These are phyloP conservation scores for Matsumyia berberina DNA, from an alignment of 2,888 invertebrate species.

Conservation along the genomic window DNA sequence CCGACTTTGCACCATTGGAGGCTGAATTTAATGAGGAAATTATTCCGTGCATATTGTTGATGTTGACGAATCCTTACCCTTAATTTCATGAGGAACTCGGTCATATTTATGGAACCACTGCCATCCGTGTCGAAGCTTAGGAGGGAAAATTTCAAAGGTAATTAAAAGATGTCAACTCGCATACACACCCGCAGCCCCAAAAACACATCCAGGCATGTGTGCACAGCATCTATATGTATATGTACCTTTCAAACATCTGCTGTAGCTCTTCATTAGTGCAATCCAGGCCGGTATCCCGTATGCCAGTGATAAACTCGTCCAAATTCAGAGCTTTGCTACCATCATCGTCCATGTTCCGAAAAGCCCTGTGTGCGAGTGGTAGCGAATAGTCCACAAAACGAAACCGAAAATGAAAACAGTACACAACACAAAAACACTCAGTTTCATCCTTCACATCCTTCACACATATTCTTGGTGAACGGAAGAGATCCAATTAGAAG, in stretches of 20 bases:
- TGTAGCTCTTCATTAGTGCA: slow-evolving; percentile 85
- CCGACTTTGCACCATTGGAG: slow-evolving; percentile 91
- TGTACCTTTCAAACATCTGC: slow-evolving; percentile 81
- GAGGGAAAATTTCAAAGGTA: slow-evolving; percentile 52
- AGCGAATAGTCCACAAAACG: slow-evolving; percentile 46
- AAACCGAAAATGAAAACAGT: slow-evolving; percentile 59
- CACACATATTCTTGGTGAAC: slow-evolving; percentile 2
- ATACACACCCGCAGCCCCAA: not conserved
- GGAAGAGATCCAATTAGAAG: slow-evolving; percentile 57
- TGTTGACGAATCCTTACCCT: slow-evolving; percentile 87
- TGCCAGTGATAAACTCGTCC: slow-evolving; percentile 92
- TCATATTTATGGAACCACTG: slow-evolving; percentile 93
- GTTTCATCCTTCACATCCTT: slow-evolving; percentile 32
- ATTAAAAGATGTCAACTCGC: slow-evolving; percentile 10
- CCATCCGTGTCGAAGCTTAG: slow-evolving; percentile 91
- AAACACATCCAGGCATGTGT: not conserved
- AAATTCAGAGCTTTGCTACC: slow-evolving; percentile 91
- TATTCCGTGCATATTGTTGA: slow-evolving; percentile 5
- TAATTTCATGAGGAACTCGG: slow-evolving; percentile 93
- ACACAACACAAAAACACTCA: slow-evolving; percentile 20
- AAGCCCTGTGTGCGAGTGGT: slow-evolving; percentile 86
- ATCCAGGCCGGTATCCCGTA: slow-evolving; percentile 90
- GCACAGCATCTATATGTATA: slow-evolving; percentile 77
- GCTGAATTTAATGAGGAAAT: slow-evolving; percentile 85
- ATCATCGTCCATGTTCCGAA: slow-evolving; percentile 96